Percentiles rank a stretch among this genome's conserved stretches.
phyloP scores from a whole-genome alignment of 2,113 vertebrate species.

The Merops nubicus region DNA sequence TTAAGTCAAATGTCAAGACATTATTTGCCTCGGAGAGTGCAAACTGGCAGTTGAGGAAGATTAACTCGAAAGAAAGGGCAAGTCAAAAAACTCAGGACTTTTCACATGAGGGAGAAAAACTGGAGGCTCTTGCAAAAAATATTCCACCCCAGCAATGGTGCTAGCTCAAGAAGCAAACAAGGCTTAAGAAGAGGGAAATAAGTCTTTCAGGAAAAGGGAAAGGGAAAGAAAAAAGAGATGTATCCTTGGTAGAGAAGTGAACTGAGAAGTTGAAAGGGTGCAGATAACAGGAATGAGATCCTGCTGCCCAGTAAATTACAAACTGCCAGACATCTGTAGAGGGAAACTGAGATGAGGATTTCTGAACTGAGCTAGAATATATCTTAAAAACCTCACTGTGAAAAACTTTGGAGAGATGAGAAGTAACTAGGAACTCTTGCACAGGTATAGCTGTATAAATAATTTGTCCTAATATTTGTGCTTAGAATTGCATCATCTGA shows the following conservation, averaged over 20 bases:
- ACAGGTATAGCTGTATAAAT: not conserved
- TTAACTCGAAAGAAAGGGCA: not conserved
- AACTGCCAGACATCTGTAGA: not conserved
- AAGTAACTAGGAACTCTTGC: not conserved
- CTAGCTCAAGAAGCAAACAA: not conserved
- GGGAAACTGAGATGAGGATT: not conserved
- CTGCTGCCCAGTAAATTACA: not conserved
- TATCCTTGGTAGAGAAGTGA: not conserved
- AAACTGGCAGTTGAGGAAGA: not conserved
- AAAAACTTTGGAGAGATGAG: not conserved
- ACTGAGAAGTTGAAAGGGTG: not conserved
- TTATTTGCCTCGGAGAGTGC: not conserved
- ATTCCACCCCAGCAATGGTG: accelerated
- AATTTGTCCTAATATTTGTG: not conserved
- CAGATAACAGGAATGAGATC: not conserved
- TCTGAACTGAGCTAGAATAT: not conserved
- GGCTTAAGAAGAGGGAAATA: not conserved
- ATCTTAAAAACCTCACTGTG: not conserved
- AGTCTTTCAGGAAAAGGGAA: not conserved
- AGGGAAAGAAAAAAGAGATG: too few species aligned
- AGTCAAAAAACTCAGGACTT: not conserved
- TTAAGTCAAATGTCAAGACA: too few species aligned
- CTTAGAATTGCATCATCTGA: not conserved
- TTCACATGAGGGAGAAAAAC: not conserved
- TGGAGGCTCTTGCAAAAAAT: not conserved